Conservation (phyloP, 2,797 vertebrate genomes). For the Oceanodroma leucorhoa region DNA sequence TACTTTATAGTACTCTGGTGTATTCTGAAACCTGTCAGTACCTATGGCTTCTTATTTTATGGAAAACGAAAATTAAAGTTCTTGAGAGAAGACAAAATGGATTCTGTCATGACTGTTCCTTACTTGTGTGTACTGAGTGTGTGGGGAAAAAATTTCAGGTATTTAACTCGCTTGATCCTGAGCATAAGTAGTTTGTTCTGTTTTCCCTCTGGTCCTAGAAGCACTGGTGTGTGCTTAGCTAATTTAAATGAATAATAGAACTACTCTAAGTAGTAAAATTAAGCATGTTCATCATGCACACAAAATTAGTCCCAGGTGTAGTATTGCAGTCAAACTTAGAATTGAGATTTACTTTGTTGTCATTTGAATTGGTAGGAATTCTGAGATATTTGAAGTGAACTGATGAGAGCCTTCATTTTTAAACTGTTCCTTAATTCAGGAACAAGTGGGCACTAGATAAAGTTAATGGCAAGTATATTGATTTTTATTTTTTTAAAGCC, state of each 20-base stretch:
- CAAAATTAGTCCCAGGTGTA: background rate
- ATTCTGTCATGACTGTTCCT: background rate
- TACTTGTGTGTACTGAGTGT: background rate
- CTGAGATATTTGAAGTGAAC: background rate
- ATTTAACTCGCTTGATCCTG: slow-evolving; percentile 8
- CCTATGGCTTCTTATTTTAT: background rate
- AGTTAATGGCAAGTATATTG: background rate
- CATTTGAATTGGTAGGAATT: background rate
- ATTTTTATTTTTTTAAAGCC: background rate
- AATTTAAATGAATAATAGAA: background rate
- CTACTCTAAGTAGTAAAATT: background rate
- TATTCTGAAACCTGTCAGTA: background rate
- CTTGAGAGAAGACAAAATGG: background rate
- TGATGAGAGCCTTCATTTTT: background rate
- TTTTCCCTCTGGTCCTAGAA: background rate
- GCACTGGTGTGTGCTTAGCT: background rate
- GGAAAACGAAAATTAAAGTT: background rate
- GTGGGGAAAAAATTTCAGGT: slow-evolving; percentile 3
- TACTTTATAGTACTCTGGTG: background rate
- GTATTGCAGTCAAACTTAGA: background rate
- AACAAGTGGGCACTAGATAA: background rate
- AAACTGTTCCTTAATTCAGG: background rate
- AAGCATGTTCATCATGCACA: background rate
- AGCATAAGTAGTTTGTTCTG: background rate
- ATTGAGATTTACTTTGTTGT: background rate